Evolutionary conservation across 2,888 invertebrate genomes (phyloP).

Genomic region (Trachelus tabidus): DNA sequence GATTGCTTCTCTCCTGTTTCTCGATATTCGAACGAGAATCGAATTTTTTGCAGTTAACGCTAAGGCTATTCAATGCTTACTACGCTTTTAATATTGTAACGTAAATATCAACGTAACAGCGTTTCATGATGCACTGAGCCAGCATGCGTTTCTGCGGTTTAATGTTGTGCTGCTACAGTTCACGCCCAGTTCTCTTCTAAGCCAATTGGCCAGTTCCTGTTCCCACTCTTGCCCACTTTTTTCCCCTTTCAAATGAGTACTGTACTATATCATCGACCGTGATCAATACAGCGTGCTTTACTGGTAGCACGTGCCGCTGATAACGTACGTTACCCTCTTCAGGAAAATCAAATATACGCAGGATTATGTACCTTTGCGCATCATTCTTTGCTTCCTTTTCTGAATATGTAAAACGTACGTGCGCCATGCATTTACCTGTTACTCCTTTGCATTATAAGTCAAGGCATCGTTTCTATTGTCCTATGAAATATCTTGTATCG

Average conservation of each 20-base stretch:
- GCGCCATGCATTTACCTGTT: background rate
- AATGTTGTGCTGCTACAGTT: background rate
- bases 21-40: background rate
- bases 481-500: background rate
- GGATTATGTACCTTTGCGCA: background rate
- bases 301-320: background rate
- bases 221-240: background rate
- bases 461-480: background rate
- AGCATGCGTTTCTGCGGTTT: background rate
- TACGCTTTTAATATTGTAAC: background rate
- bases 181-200: background rate
- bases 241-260: background rate
- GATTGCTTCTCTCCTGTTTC: background rate
- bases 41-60: background rate
- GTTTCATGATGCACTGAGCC: background rate
- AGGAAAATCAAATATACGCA: background rate
- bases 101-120: background rate
- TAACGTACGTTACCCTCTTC: background rate
- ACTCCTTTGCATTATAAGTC: background rate
- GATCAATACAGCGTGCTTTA: background rate
- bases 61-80: background rate
- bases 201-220: background rate
- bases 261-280: background rate
- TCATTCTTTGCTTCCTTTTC: background rate
- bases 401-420: background rate